Conservation (phyloP, 2,888 invertebrate genomes). For the Neria commutata region DNA sequence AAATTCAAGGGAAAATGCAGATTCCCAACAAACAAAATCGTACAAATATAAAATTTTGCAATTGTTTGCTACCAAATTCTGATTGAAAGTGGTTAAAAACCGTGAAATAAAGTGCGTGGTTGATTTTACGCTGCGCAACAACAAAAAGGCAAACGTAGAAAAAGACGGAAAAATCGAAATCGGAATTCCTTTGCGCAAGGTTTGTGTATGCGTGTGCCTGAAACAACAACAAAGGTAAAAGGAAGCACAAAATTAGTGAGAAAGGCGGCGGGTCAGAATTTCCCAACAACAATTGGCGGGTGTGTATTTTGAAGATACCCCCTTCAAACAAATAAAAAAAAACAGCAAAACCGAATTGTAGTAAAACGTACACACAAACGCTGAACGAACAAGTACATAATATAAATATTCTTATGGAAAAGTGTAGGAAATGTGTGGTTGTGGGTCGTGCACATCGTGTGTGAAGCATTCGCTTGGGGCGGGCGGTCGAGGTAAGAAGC, state of each 20-base stretch:
- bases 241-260: no score
- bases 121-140: not conserved
- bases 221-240: no score
- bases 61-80: no score
- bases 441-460: not conserved
- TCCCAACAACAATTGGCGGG: slow-evolving; percentile 5
- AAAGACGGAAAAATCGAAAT: not conserved
- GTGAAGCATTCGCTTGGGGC: no score
- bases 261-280: no score
- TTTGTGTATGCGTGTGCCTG: not conserved
- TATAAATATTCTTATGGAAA: not conserved
- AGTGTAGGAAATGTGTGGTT: not conserved
- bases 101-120: no score
- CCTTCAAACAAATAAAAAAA: slow-evolving; percentile 3
- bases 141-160: not conserved
- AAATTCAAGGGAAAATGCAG: no score
- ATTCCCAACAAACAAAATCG: no score
- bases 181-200: no score
- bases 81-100: no score
- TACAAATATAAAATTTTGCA: no score
- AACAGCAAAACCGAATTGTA: slow-evolving; percentile 1
- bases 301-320: slow-evolving; percentile 1
- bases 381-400: not conserved
- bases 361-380: not conserved
- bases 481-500: no score